A percentile compares a stretch with the other conserved stretches of the same genome.
These are phyloP conservation scores for Hydraecia micacea DNA, from an alignment of 2,888 invertebrate genomes.

Conservation along the genomic window DNA sequence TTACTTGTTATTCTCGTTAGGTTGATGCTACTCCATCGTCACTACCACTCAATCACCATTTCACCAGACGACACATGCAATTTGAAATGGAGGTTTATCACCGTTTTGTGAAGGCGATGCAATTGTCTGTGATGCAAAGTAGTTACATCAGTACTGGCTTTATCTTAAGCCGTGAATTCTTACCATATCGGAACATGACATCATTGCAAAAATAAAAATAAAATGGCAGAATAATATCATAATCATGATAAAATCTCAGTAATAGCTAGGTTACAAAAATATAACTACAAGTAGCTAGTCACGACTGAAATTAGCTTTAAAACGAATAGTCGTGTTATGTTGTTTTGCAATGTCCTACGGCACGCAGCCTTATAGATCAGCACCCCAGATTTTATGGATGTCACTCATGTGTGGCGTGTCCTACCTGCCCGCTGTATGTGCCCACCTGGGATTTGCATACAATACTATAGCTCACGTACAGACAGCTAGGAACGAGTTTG, in stretches of 20 bases:
- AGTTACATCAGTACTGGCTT: slow-evolving; percentile 30
- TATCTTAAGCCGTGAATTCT: slow-evolving; percentile 47
- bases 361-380: slow-evolving; percentile 19
- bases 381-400: slow-evolving; percentile 58
- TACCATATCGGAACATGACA: slow-evolving; percentile 45
- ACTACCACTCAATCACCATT: slow-evolving; percentile 75
- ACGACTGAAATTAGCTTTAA: slow-evolving; percentile 16
- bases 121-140: slow-evolving; percentile 25
- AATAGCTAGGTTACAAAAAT: slow-evolving; percentile 3
- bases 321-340: slow-evolving; percentile 13
- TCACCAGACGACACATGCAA: slow-evolving; percentile 68
- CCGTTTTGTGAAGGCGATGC: slow-evolving; percentile 42
- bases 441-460: slow-evolving; percentile 74
- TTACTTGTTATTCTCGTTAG: slow-evolving; percentile 80
- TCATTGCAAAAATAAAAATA: slow-evolving; percentile 37
- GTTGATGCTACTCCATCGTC: slow-evolving; percentile 77
- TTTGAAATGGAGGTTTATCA: slow-evolving; percentile 61
- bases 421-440: slow-evolving; percentile 34
- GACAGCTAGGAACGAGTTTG: slow-evolving; percentile 47
- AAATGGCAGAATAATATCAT: slow-evolving; percentile 14
- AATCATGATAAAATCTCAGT: slow-evolving; percentile 11
- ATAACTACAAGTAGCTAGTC: slow-evolving; percentile 8
- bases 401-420: slow-evolving; percentile 59
- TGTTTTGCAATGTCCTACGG: slow-evolving; percentile 21
- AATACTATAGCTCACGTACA: slow-evolving; percentile 67